A percentile compares a stretch with the other conserved stretches of the same genome.
Evolutionary conservation across 2,888 invertebrate genomes (phyloP).

Genomic region (Drosophila koepferae): DNA sequence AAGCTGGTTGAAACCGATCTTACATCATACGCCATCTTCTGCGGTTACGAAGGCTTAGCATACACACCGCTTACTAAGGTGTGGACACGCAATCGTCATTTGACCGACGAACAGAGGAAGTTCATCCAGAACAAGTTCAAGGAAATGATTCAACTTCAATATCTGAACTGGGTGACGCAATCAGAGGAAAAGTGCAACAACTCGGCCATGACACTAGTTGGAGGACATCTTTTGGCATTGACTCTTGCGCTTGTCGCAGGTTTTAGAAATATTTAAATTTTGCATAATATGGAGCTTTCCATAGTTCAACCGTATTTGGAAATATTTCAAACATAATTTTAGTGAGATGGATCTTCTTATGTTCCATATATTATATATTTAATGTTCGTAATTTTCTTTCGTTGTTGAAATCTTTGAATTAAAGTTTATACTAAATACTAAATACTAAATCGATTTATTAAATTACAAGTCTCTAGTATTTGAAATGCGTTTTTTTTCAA

Average conservation of each 20-base stretch:
- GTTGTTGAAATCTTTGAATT: no score
- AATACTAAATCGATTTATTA: no score
- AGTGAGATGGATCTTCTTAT: no score
- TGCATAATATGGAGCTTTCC: no score
- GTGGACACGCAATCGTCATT: conserved; percentile 25
- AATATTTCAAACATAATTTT: no score
- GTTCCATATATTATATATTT: no score
- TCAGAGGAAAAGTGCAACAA: conserved; percentile 16
- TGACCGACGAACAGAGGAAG: not conserved
- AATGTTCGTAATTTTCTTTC: no score
- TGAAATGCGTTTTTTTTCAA: no score
- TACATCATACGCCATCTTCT: conserved; percentile 3
- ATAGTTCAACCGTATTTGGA: no score
- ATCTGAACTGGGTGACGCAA: conserved; percentile 28
- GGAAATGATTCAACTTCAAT: not conserved
- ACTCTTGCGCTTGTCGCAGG: not conserved
- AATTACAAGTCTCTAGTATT: no score
- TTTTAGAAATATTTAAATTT: not conserved
- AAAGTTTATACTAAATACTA: no score
- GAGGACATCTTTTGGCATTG: conserved; percentile 23
- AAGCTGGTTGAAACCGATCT: conserved; percentile 27
- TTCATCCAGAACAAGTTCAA: not conserved
- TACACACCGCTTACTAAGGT: conserved; percentile 10
- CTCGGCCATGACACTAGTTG: conserved; percentile 5
- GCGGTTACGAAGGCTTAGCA: conserved; percentile 7